phyloP scores from a whole-genome alignment of 2,113 vertebrate genomes.

The Mohoua ochrocephala region DNA sequence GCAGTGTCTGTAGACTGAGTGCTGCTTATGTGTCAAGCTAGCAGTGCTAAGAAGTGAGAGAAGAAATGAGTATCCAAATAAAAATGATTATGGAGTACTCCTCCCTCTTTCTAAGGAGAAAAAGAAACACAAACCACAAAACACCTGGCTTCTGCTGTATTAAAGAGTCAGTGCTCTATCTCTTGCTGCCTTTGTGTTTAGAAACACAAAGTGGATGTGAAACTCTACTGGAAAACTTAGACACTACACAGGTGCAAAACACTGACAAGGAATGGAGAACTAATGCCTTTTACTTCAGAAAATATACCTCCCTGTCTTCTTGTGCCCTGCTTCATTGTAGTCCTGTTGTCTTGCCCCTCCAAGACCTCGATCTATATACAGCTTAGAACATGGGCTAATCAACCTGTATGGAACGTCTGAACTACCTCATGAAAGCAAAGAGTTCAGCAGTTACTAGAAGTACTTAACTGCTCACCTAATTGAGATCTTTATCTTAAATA shows the following conservation, averaged over 20 bases:
- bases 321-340: fast-evolving
- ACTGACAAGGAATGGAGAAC: neutral
- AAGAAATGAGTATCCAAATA: neutral
- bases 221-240: neutral
- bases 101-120: neutral
- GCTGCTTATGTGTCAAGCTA: neutral
- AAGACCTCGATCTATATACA: neutral
- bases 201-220: neutral
- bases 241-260: neutral
- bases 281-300: neutral
- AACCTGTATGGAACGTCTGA: neutral
- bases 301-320: neutral
- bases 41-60: neutral
- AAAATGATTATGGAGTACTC: neutral
- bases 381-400: neutral
- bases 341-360: neutral
- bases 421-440: neutral
- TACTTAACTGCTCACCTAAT: neutral
- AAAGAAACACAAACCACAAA: fast-evolving
- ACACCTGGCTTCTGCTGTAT: neutral
- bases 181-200: neutral
- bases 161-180: neutral
- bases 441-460: neutral
- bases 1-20: neutral
- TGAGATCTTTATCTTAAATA: neutral